Base-by-base conservation (phyloP, 1,140 invertebrate genomes). In the Drosophila nebulosa region DNA sequence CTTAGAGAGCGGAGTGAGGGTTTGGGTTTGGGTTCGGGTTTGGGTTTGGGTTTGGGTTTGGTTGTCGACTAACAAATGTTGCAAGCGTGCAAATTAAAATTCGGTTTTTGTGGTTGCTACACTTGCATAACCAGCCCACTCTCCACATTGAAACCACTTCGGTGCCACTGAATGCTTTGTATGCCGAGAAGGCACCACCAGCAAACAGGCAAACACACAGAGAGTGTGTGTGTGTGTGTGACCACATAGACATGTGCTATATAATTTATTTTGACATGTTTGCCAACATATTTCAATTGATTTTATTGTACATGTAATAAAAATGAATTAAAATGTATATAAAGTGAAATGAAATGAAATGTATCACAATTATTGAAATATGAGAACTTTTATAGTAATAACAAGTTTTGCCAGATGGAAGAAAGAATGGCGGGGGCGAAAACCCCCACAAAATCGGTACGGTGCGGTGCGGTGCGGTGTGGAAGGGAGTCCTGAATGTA, bases 261-360 rank as follows among this genome's bases (percentile, higher is more conserved):
- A 84, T 90, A 90, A 90, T 90, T 90, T 90, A 90, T 86, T 89
- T 90, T 90, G 89, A 90, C 89, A 90, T 90, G 89, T 90, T 90
- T 90, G 89, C 85, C 85, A 90, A 90, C 89, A 90, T 89, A 90
- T 90, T 90, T 84, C 89, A 89, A 90, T 90, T 90, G 89, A 90
- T 90, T 90, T 90, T 75, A 90, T 90, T 90, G 89, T 90, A 30
- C 26, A 30, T 73, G 69, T 27, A 46, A 63, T 39, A 74, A 74
- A 74, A 74, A 74, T 75, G 56, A 42, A 55, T 58, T 62, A 78
- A 79, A 85, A 68, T 62, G n/a, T n/a, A 50, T 21, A 81, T 85
- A 76, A 85, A 74, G 59, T 79, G 66, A 60, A 86, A 74, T 74
- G 64, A 74, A 36, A 56, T 73, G 80, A 80, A 85, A 85, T 86